These are phyloP conservation scores for Etheostoma cragini DNA, from an alignment of 2,113 vertebrate species.

Conservation along the genomic window DNA sequence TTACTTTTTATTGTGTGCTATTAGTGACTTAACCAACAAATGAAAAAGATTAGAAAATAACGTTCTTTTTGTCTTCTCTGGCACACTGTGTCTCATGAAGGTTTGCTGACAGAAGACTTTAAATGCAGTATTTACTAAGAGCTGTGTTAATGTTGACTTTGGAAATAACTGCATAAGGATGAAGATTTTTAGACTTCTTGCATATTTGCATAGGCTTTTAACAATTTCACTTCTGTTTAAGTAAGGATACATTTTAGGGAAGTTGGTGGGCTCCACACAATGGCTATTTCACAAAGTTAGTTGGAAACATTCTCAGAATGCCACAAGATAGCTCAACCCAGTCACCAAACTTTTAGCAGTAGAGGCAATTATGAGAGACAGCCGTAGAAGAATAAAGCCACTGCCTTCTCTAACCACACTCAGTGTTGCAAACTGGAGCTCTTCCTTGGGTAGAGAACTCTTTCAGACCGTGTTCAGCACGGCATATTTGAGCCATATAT, in stretches of 20 bases:
- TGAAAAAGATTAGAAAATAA: not conserved
- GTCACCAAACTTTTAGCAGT: not conserved
- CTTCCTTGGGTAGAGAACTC: not conserved
- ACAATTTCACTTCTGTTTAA: conserved; percentile 50
- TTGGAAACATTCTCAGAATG: conserved; percentile 21
- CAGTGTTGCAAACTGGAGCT: not conserved
- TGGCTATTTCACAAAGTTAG: conserved; percentile 22
- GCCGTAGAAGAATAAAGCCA: not conserved
- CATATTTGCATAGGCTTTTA: not conserved
- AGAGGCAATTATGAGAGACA: not conserved
- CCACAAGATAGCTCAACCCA: not conserved
- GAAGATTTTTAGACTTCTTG: not conserved
- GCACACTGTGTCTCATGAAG: not conserved
- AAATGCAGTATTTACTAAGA: not conserved
- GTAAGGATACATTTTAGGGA: conserved; percentile 11
- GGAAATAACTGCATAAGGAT: not conserved
- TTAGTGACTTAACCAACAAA: not conserved
- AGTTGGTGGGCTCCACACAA: not conserved
- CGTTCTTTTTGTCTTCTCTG: not conserved
- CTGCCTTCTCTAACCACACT: not conserved
- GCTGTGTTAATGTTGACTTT: not conserved
- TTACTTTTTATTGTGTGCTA: conserved; percentile 7
- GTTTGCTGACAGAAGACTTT: conserved; percentile 19
- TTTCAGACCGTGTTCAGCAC: not conserved
- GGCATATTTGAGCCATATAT: not conserved